These are phyloP conservation scores for Cydia fagiglandana DNA, from an alignment of 1,140 invertebrate genomes.

Conservation along the genomic window DNA sequence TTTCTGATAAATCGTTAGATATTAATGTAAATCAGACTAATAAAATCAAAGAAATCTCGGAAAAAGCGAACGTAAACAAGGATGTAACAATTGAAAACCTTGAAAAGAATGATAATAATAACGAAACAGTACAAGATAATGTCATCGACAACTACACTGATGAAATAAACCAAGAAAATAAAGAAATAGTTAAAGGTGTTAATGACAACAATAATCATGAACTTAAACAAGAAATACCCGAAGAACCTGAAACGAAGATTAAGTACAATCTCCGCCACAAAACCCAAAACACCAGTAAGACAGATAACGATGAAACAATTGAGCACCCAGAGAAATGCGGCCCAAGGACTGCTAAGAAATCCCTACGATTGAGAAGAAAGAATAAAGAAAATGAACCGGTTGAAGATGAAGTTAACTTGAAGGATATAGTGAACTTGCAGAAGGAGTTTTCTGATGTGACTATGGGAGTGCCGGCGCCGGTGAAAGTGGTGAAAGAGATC, in stretches of 20 bases:
- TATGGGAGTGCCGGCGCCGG: constrained; percentile 50
- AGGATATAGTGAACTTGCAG: constrained; percentile 67
- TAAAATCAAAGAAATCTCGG: neutral
- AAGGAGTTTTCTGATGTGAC: constrained; percentile 65
- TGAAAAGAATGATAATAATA: neutral
- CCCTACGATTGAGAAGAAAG: constrained; percentile 47
- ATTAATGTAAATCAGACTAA: constrained; percentile 23
- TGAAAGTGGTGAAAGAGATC: constrained; percentile 55
- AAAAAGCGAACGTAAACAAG: constrained; percentile 9
- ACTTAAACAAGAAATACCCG: neutral
- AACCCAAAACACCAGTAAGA: neutral
- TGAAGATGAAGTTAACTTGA: constrained; percentile 48
- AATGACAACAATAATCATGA: neutral
- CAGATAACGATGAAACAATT: neutral
- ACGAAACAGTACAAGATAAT: neutral
- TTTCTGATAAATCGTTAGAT: constrained; percentile 37
- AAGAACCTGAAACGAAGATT: neutral
- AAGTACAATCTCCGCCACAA: constrained; percentile 29
- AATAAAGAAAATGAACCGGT: constrained; percentile 46
- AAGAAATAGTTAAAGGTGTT: neutral
- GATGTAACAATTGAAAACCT: constrained; percentile 46
- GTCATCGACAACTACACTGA: neutral
- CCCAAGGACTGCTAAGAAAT: constrained; percentile 45
- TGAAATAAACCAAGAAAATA: neutral
- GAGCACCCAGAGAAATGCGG: constrained; percentile 39